These are phyloP conservation scores for Acridotheres tristis DNA, from an alignment of 2,797 vertebrate genomes.

Conservation along the genomic window DNA sequence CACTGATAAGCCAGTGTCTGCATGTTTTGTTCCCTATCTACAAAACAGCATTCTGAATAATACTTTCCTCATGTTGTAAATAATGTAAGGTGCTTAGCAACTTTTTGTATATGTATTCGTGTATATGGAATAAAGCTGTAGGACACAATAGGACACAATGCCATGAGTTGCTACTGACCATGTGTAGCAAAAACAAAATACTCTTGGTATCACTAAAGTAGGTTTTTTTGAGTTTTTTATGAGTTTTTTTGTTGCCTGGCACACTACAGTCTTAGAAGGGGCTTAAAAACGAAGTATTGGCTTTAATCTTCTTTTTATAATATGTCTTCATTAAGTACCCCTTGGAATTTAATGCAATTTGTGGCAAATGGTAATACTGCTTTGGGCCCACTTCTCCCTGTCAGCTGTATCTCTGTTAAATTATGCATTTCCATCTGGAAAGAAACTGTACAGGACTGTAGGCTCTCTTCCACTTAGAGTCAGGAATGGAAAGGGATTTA, in stretches of 20 bases:
- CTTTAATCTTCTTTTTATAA: constrained; percentile 64
- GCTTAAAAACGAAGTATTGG: constrained; percentile 58
- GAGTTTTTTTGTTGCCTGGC: not conserved
- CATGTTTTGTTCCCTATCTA: not conserved
- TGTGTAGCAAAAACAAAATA: not conserved
- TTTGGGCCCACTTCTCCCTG: constrained; percentile 68
- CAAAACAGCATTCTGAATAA: not conserved
- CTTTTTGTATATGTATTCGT: not conserved
- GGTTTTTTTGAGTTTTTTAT: not conserved
- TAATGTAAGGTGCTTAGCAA: not conserved
- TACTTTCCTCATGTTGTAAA: not conserved
- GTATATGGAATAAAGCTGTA: not conserved
- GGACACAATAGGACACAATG: not conserved
- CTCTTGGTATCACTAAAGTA: not conserved
- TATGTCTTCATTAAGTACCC: constrained; percentile 67
- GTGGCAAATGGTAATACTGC: constrained; percentile 68
- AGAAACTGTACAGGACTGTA: constrained; percentile 63
- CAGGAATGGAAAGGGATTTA: constrained; percentile 69
- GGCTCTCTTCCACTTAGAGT: constrained; percentile 59
- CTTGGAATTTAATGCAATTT: constrained; percentile 67
- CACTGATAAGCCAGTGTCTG: not conserved
- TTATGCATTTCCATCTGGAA: constrained; percentile 78
- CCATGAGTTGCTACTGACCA: not conserved
- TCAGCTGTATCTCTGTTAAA: constrained; percentile 75
- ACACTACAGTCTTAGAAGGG: constrained; percentile 6